Conservation (phyloP, 2,888 invertebrate species). For the Clepsis dumicolana region DNA sequence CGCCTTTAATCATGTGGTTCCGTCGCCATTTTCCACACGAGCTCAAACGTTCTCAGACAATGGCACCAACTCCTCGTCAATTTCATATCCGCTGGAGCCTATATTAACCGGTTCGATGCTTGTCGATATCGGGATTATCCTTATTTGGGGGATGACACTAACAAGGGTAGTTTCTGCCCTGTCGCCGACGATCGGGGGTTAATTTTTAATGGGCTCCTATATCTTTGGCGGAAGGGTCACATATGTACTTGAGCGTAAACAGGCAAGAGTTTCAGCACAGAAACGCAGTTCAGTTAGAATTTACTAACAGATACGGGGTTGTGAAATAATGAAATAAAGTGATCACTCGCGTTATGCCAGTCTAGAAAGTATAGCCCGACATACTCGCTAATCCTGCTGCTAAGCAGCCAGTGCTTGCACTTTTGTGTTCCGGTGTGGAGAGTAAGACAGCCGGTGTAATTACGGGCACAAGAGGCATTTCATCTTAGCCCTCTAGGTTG, state of each 20-base stretch:
- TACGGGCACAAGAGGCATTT: no score
- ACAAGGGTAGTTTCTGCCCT: slow-evolving; percentile 75
- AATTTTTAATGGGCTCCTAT: slow-evolving; percentile 43
- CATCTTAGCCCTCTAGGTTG: no score
- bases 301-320: no score
- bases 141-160: slow-evolving; percentile 75
- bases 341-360: no score
- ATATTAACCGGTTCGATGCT: slow-evolving; percentile 67
- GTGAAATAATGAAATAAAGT: no score
- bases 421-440: no score
- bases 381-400: no score
- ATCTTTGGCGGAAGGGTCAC: slow-evolving; percentile 31
- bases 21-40: neutral
- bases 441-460: no score
- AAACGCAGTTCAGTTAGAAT: no score
- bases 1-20: neutral
- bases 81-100: slow-evolving; percentile 40
- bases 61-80: slow-evolving; percentile 35
- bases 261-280: no score
- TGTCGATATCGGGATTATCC: slow-evolving; percentile 73
- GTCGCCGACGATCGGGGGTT: slow-evolving; percentile 48
- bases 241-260: neutral
- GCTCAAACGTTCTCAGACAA: slow-evolving; percentile 20
- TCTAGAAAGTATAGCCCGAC: no score
- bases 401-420: no score